Evolutionary conservation across 2,797 vertebrate genomes (phyloP).

Genomic region (Oreochromis mossambicus): DNA sequence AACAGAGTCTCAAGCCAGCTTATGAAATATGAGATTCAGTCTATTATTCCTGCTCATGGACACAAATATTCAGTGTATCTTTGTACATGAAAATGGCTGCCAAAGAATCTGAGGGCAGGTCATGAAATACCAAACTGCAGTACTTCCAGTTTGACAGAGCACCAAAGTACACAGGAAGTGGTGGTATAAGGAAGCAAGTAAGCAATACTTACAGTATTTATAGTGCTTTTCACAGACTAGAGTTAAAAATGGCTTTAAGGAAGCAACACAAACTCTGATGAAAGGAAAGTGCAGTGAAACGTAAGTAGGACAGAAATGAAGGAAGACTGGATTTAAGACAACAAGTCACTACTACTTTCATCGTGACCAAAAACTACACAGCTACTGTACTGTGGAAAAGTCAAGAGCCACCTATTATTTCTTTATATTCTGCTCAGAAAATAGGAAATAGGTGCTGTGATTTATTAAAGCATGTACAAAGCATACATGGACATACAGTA

Average conservation of each 20-base stretch:
- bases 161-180: neutral
- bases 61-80: neutral
- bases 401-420: neutral
- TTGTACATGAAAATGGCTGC: neutral
- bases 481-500: neutral
- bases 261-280: neutral
- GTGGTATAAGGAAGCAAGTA: neutral
- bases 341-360: neutral
- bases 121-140: neutral
- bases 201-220: neutral
- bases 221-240: neutral
- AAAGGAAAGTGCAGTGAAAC: neutral
- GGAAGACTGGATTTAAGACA: neutral
- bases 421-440: neutral
- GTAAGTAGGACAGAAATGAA: neutral
- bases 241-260: neutral
- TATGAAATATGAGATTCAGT: neutral
- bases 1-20: neutral
- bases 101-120: neutral
- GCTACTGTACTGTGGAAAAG: neutral
- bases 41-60: neutral
- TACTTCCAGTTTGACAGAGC: neutral
- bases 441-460: neutral
- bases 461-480: neutral
- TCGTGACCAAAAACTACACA: neutral